Evolutionary conservation across 2,797 vertebrate species (phyloP), one percentile per base, ranked within the genome.

Genomic region (Anguilla obscura): DNA sequence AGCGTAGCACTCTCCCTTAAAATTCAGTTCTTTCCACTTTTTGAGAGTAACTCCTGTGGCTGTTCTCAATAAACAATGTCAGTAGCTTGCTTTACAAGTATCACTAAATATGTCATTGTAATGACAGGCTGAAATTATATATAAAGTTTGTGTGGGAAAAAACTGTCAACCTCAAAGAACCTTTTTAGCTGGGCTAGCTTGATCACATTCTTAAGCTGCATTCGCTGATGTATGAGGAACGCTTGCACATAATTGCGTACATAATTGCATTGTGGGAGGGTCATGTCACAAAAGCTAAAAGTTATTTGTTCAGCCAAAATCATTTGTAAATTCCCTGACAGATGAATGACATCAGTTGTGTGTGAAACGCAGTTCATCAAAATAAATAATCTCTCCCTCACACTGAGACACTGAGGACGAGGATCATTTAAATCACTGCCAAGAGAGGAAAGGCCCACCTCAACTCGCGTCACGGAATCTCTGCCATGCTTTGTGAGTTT

Each of bases 401-500:
- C 1, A 4, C 9, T 5, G 40, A 80, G 76, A 80, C 76, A 48
- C 3, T 2, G 45, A 8, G 7, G 21, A 48, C 21, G 50, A 50
- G 24, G 45, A 82, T n/a, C 50, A n/a, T 50, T 82, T 82, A 45
- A 82, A 82, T 50, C 50, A 50, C 40, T 50, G 40, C 45, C 45
- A 10, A 0, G 27, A 82, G 40, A 45, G n/a, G 21, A 82, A 24
- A 3, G 21, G 45, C 45, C 21, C 45, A 50, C 16, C 45, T 50
- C 24, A 50, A 16, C 33, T 6, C 16, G 4, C 4, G 16, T 40
- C 18, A 8, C 21, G 7, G 10, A 50, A 50, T 82, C 24, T 48
- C 79, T 48, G 79, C 40, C 36, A 9, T 80, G 76, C 45, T 82
- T 82, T 82, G 79, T 82, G 45, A 82, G n/a, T n/a, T 50, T 50